Evolutionary conservation across 2,113 vertebrate genomes (phyloP), one percentile per base, ranked within the genome.

Genomic region (Patagioenas fasciata): DNA sequence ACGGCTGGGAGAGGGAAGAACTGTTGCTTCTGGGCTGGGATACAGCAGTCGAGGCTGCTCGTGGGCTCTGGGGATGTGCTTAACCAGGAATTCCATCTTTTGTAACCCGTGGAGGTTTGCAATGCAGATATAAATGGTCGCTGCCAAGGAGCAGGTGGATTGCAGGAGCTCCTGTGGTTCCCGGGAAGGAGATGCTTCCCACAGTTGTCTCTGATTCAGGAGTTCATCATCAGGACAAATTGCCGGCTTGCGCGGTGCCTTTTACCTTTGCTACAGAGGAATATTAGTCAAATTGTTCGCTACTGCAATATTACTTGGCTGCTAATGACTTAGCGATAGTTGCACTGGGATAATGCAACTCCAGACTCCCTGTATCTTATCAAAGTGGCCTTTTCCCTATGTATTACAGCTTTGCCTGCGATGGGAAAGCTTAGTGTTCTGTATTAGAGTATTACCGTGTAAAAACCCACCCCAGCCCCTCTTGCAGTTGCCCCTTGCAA

Each of bases 241-340:
- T 40, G 51, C 48, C 1, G 3, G 54, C 77, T 73, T 74, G 44
- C 6, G 26, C 78, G 29, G 85, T 42, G 34, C 57, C 92, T 96
- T 96, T 88, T 90, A 60, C 65, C 72, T 93, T 88, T 95, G 81
- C 73, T 84, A 91, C 64, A 28, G 85, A 95, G 92, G 84, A 83
- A 92, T 93, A 86, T 95, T 96, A 91, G 80, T 93, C 64, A 85
- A 93, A 94, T 85, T 65, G 80, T 84, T 92, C 83, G 80, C 94
- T 77, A 50, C 72, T 60, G 53, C 70, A 72, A 87, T 93, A 93
- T 47, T 91, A 82, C 64, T 95, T 97, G 70, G 42, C 87, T 94
- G 89, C 62, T 97, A 94, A 97, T 66, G 74, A 77, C 56, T 82
- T 70, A 40, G 16, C 91, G 88, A 90, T 77, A 54, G n/a, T 42